Conservation (phyloP, 2,888 invertebrate genomes). For the Tachina lurida region DNA sequence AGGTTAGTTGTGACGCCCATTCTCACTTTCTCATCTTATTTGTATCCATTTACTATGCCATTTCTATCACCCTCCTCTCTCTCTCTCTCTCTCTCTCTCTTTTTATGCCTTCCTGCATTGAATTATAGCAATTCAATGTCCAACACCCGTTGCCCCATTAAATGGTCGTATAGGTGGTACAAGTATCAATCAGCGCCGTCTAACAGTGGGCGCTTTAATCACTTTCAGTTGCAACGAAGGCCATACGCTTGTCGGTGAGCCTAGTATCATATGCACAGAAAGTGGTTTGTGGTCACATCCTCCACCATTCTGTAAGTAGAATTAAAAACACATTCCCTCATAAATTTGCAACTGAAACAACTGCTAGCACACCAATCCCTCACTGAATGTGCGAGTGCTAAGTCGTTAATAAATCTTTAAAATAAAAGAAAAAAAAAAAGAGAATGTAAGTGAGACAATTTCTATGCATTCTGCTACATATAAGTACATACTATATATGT, state of each 20-base stretch:
- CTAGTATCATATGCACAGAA: conserved; percentile 93
- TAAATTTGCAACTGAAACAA: conserved; percentile 56
- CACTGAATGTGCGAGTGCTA: conserved; percentile 52
- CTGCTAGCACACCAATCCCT: conserved; percentile 59
- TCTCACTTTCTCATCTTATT: background rate
- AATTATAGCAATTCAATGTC: conserved; percentile 90
- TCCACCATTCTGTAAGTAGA: conserved; percentile 89
- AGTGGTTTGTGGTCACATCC: conserved; percentile 94
- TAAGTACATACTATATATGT: background rate
- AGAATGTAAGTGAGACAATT: conserved; percentile 52
- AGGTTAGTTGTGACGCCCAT: conserved; percentile 84
- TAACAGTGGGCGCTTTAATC: conserved; percentile 91
- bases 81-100: conserved; percentile 62
- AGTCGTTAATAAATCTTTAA: conserved; percentile 41
- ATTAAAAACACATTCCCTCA: conserved; percentile 62
- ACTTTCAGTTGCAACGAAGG: conserved; percentile 89
- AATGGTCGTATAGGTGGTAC: conserved; percentile 86
- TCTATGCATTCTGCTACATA: conserved; percentile 27
- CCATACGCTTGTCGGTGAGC: conserved; percentile 87
- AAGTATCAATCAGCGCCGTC: conserved; percentile 84
- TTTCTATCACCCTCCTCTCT: conserved; percentile 3
- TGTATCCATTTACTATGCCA: background rate
- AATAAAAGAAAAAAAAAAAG: conserved; percentile 10
- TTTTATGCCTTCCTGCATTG: conserved; percentile 7
- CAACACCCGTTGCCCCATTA: conserved; percentile 88